Evolutionary conservation across 2,113 vertebrate genomes (phyloP).

Genomic region (Equus przewalskii): DNA sequence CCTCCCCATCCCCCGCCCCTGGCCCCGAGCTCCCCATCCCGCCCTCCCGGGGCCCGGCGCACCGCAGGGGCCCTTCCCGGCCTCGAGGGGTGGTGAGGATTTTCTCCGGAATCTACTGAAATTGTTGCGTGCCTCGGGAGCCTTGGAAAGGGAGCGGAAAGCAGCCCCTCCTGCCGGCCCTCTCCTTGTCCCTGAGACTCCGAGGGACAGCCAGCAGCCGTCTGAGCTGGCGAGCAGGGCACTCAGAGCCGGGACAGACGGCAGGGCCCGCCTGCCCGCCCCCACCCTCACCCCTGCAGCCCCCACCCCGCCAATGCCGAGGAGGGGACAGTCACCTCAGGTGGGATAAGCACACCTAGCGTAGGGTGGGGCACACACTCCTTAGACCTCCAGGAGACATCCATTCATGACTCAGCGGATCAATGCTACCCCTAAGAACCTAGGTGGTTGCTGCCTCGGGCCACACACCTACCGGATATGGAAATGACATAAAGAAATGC

Average conservation of each 20-base stretch:
- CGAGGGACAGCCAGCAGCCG: neutral
- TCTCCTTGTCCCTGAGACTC: neutral
- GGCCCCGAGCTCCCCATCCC: neutral
- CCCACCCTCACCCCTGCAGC: neutral
- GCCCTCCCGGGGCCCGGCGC: neutral
- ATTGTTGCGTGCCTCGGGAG: neutral
- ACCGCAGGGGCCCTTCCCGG: fast-evolving
- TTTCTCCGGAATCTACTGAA: neutral
- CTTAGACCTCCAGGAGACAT: no score
- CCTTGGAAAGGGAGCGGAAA: neutral
- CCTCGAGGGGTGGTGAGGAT: neutral
- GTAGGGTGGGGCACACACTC: neutral
- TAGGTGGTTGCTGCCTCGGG: neutral
- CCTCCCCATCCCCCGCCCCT: neutral
- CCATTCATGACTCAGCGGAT: neutral
- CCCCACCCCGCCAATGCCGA: no score
- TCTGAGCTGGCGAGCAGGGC: neutral
- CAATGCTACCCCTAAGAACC: neutral
- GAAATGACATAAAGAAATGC: neutral
- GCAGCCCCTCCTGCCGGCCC: neutral
- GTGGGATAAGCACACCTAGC: neutral
- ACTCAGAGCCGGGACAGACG: fast-evolving
- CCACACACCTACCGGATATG: neutral
- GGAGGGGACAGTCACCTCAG: neutral
- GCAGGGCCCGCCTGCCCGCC: neutral